Conservation (phyloP, 1,140 invertebrate species). For the Thaumatotibia leucotreta region DNA sequence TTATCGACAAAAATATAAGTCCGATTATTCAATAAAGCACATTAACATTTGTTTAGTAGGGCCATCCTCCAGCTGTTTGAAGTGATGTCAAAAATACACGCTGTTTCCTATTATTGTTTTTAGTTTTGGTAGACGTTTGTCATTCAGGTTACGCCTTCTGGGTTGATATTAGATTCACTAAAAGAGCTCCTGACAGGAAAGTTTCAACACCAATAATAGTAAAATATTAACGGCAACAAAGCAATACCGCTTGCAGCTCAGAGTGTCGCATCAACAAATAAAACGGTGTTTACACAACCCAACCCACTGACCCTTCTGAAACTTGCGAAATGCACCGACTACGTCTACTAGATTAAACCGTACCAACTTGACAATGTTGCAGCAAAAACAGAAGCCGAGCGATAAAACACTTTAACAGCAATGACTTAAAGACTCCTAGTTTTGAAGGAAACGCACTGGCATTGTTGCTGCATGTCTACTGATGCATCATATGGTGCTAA, state of each 20-base stretch:
- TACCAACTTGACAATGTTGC: not conserved
- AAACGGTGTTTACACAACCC: not conserved
- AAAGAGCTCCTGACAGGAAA: too few species aligned
- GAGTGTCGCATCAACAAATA: not conserved
- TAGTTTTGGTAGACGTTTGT: too few species aligned
- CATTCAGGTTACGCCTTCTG: too few species aligned
- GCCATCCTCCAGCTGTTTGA: too few species aligned
- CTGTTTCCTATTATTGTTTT: too few species aligned
- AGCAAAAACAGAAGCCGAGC: not conserved
- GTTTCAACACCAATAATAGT: not conserved
- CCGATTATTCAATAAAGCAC: too few species aligned
- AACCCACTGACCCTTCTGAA: constrained; percentile 1
- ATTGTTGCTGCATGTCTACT: not conserved
- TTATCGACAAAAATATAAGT: too few species aligned
- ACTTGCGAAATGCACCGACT: not conserved
- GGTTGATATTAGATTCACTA: too few species aligned
- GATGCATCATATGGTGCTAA: not conserved
- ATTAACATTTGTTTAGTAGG: too few species aligned
- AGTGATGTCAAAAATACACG: too few species aligned
- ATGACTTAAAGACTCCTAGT: not conserved
- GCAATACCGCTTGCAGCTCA: not conserved
- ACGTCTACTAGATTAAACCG: not conserved
- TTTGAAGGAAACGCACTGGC: not conserved
- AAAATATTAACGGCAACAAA: not conserved
- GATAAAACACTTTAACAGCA: not conserved